Evolutionary conservation across 1,140 invertebrate species (phyloP).

Genomic region (Ceratina calcarata): DNA sequence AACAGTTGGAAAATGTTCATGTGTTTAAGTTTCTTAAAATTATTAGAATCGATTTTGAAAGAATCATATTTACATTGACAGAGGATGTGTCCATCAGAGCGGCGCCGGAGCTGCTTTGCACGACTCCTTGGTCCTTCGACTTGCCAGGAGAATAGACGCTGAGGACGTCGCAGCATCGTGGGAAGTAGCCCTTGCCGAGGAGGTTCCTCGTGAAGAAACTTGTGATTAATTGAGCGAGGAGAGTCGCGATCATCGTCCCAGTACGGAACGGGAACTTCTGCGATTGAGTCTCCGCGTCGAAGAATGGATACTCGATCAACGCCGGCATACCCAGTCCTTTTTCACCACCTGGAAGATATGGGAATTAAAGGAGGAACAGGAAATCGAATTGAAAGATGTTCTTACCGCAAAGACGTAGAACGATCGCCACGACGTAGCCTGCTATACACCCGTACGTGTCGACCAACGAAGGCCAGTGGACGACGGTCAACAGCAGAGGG

Average conservation of each 20-base stretch:
- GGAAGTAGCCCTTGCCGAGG: conserved; percentile 82
- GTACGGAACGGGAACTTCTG: conserved; percentile 85
- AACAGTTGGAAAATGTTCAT: no score
- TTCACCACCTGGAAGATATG: conserved; percentile 82
- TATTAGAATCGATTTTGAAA: no score
- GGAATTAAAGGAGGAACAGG: no score
- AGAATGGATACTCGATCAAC: conserved; percentile 84
- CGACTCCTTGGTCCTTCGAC: conserved; percentile 74
- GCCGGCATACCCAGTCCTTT: conserved; percentile 83
- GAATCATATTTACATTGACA: conserved; percentile 62
- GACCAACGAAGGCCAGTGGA: conserved; percentile 85
- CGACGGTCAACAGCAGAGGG: conserved; percentile 90
- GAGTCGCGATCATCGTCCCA: conserved; percentile 82
- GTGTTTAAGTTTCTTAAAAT: no score
- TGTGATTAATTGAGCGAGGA: conserved; percentile 81
- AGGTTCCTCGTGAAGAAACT: conserved; percentile 82
- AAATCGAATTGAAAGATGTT: no score
- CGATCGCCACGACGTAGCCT: conserved; percentile 84
- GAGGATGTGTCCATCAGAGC: conserved; percentile 75
- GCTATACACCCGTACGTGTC: conserved; percentile 90
- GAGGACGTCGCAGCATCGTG: conserved; percentile 76
- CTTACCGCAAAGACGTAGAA: conserved; percentile 84
- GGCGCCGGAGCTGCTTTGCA: conserved; percentile 77
- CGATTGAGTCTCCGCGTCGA: conserved; percentile 78
- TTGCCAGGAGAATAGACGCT: conserved; percentile 77